Conservation (phyloP, 2,113 vertebrate genomes). For the Toxostoma redivivum region DNA sequence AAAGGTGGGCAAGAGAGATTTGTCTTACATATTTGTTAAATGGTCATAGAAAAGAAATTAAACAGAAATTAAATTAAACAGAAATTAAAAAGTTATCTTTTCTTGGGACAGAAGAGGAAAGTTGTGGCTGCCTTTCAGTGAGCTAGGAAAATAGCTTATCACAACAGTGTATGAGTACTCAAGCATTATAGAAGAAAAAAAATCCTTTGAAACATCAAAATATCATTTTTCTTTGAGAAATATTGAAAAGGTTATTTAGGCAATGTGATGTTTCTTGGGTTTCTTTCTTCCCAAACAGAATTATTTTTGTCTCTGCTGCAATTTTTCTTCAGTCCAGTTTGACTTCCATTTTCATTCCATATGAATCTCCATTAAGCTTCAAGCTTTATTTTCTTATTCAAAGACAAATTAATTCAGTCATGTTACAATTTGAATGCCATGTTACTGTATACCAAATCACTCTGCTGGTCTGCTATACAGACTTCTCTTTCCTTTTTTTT, state of each 20-base stretch:
- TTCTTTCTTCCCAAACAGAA: background rate
- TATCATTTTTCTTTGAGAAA: background rate
- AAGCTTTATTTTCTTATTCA: background rate
- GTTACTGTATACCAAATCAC: background rate
- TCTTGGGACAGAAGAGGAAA: background rate
- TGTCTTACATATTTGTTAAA: background rate
- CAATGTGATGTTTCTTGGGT: background rate
- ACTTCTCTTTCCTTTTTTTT: background rate
- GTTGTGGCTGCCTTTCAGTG: background rate
- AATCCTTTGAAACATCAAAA: background rate
- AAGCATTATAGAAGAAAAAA: background rate
- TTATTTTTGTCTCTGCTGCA: background rate
- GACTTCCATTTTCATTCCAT: background rate
- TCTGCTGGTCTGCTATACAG: background rate
- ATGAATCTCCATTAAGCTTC: background rate
- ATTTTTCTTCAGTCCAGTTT: background rate
- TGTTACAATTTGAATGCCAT: background rate
- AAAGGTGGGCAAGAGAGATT: background rate
- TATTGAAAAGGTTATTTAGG: background rate
- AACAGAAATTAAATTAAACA: background rate
- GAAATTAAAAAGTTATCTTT: background rate
- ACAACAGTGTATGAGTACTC: fast-evolving
- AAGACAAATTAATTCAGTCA: background rate
- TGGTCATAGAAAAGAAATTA: background rate
- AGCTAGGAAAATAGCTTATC: background rate